Conservation (phyloP, 2,888 invertebrate genomes). For the Monopis laevigella region DNA sequence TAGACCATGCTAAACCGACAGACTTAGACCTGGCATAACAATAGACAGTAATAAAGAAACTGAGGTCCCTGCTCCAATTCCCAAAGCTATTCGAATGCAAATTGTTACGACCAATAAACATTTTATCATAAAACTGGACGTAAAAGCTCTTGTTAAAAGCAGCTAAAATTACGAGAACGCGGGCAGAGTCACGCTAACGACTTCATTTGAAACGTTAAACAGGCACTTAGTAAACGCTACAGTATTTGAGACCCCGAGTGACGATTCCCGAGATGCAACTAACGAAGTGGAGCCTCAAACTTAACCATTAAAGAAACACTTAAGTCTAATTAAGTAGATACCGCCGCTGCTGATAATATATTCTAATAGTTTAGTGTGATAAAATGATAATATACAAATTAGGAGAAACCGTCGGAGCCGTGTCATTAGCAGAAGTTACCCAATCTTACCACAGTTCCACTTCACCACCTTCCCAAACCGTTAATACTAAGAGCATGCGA, state of each 20-base stretch:
- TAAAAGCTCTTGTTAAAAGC: constrained; percentile 2
- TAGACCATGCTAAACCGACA: too few species aligned
- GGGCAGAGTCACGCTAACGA: constrained; percentile 26
- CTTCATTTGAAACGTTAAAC: constrained; percentile 32
- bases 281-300: constrained; percentile 25
- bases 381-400: not conserved
- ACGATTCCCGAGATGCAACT: constrained; percentile 24
- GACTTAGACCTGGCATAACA: too few species aligned
- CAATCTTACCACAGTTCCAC: constrained; percentile 51
- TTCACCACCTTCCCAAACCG: too few species aligned
- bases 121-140: not conserved
- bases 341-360: not conserved
- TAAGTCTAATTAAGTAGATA: constrained; percentile 34
- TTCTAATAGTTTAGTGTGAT: not conserved
- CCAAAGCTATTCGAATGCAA: not conserved
- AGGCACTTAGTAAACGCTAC: constrained; percentile 31
- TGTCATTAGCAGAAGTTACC: constrained; percentile 16
- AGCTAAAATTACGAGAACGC: not conserved
- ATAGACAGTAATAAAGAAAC: too few species aligned
- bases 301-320: constrained; percentile 38
- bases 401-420: not conserved
- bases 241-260: constrained; percentile 30
- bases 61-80: not conserved
- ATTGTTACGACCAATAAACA: constrained; percentile 2
- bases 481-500: too few species aligned